These are phyloP conservation scores for Zaprionus gabonicus DNA, from an alignment of 1,140 invertebrate genomes.

Conservation along the genomic window DNA sequence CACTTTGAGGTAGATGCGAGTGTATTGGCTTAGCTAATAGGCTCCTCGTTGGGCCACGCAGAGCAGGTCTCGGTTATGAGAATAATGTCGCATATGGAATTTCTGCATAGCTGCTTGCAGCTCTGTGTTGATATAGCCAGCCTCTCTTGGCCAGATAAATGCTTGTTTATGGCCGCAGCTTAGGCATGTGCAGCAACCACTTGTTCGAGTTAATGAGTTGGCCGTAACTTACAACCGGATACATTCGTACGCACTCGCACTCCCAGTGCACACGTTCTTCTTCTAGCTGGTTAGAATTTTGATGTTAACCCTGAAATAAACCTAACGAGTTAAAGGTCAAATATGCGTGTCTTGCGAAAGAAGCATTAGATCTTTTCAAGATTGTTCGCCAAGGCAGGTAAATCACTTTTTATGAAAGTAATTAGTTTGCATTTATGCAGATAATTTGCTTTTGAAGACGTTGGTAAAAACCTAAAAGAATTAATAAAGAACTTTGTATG, in stretches of 20 bases:
- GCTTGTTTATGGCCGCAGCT: constrained; percentile 54
- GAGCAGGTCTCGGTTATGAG: constrained; percentile 63
- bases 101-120: constrained; percentile 55
- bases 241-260: constrained; percentile 2
- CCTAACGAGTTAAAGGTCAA: constrained; percentile 48
- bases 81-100: constrained; percentile 79
- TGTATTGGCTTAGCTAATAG: constrained; percentile 78
- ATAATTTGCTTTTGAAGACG: background rate
- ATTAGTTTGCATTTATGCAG: background rate
- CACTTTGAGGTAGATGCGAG: constrained; percentile 66
- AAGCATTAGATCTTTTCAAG: constrained; percentile 1
- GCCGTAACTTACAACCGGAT: constrained; percentile 41
- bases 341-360: constrained; percentile 36
- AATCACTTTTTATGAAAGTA: background rate
- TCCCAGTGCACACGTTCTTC: background rate
- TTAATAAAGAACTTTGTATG: too few relatives aligned
- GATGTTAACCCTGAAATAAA: constrained; percentile 55
- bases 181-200: constrained; percentile 42
- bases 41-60: constrained; percentile 43
- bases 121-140: constrained; percentile 60
- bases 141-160: constrained; percentile 37
- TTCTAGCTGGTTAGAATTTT: constrained; percentile 58
- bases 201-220: constrained; percentile 66
- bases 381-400: background rate
- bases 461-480: background rate